These are phyloP conservation scores for Allophyes oxyacanthae DNA, from an alignment of 2,888 invertebrate genomes.

Conservation along the genomic window DNA sequence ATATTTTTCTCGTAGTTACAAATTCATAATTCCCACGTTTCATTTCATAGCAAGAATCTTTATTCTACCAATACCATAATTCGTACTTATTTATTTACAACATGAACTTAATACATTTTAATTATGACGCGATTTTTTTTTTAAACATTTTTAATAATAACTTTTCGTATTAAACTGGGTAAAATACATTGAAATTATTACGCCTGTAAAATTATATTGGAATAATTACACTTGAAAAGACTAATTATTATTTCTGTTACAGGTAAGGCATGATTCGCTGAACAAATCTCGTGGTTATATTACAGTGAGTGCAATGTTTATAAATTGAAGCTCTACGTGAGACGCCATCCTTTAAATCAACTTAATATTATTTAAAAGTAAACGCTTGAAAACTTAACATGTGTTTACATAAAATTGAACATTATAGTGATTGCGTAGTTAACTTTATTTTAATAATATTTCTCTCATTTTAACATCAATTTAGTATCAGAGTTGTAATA, in stretches of 20 bases:
- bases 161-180: neutral
- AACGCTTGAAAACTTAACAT: too few species aligned
- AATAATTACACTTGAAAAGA: slow-evolving; percentile 17
- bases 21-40: too few species aligned
- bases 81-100: too few species aligned
- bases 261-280: slow-evolving; percentile 40
- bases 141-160: slow-evolving; percentile 14
- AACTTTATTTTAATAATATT: too few species aligned
- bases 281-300: slow-evolving; percentile 16
- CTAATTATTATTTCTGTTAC: slow-evolving; percentile 34
- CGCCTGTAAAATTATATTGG: neutral
- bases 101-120: neutral
- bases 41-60: too few species aligned
- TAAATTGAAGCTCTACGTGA: slow-evolving; percentile 34
- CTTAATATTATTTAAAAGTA: too few species aligned
- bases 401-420: slow-evolving; percentile 18
- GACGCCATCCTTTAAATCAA: slow-evolving; percentile 15
- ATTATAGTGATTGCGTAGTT: neutral
- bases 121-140: slow-evolving; percentile 9
- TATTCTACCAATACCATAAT: too few species aligned
- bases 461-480: too few species aligned
- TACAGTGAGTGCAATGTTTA: slow-evolving; percentile 35
- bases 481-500: too few species aligned
- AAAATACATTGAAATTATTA: too few species aligned
- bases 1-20: too few species aligned